Evolutionary conservation across 2,888 invertebrate species (phyloP).

Genomic region (Sarcophaga carnaria): DNA sequence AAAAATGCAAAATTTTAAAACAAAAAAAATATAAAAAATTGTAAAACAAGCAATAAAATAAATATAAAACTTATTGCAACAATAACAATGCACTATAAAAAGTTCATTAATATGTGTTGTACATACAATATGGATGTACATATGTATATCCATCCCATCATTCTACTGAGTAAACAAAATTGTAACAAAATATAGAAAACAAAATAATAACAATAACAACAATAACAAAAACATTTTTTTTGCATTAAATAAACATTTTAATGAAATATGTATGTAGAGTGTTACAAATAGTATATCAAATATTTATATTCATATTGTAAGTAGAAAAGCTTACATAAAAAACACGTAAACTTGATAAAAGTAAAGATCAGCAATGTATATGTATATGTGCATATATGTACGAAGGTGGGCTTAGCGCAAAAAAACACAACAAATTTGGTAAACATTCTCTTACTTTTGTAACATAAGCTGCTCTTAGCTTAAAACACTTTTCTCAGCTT

Average conservation of each 20-base stretch:
- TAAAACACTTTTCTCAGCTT: too few species aligned
- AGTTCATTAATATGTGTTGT: background rate
- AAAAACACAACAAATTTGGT: too few species aligned
- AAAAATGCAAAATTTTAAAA: too few species aligned
- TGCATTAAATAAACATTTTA: conserved; percentile 47
- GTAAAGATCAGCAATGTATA: conserved; percentile 5
- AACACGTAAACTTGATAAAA: background rate
- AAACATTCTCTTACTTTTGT: too few species aligned
- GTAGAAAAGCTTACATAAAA: background rate
- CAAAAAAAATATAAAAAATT: background rate
- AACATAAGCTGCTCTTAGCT: too few species aligned
- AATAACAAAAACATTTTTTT: conserved; percentile 37
- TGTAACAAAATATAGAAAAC: background rate
- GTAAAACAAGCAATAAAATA: conserved; percentile 3
- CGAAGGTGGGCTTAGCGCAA: too few species aligned
- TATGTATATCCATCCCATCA: background rate
- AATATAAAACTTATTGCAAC: conserved; percentile 4
- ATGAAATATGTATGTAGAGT: conserved; percentile 36
- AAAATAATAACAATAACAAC: too few species aligned
- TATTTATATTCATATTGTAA: conserved; percentile 15
- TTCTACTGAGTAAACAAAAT: conserved; percentile 30
- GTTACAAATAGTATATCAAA: conserved; percentile 33
- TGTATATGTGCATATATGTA: background rate
- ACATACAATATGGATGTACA: background rate
- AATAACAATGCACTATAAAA: background rate